These are phyloP conservation scores for Clinocottus analis DNA, from an alignment of 2,113 vertebrate species.

Conservation along the genomic window DNA sequence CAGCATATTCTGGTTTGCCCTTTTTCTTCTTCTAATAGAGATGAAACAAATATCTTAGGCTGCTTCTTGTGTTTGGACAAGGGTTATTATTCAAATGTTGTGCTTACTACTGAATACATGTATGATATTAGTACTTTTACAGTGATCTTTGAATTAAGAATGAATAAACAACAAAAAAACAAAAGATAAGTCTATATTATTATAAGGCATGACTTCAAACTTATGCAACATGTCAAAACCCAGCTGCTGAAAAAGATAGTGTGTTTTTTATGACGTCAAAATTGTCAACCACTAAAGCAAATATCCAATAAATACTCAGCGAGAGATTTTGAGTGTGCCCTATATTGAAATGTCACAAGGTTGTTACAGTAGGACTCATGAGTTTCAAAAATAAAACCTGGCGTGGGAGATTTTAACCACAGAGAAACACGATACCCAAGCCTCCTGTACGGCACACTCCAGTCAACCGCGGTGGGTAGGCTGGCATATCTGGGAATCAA, in stretches of 20 bases:
- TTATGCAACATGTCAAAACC: neutral
- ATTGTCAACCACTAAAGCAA: conserved; percentile 19
- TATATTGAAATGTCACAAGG: conserved; percentile 68
- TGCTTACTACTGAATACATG: neutral
- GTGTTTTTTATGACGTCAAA: conserved; percentile 9
- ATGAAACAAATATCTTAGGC: neutral
- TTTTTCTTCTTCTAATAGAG: neutral
- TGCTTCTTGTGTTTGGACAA: neutral
- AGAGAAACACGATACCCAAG: conserved; percentile 59
- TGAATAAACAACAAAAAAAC: neutral
- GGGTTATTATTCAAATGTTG: neutral
- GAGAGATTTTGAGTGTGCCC: neutral
- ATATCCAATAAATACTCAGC: conserved; percentile 39
- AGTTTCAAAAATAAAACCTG: conserved; percentile 73
- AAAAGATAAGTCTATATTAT: neutral
- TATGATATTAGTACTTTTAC: neutral
- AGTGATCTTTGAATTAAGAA: neutral
- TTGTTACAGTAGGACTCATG: conserved; percentile 34
- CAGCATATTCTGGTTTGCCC: neutral
- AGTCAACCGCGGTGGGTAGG: conserved; percentile 53
- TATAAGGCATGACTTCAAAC: neutral
- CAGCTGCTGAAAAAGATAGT: neutral
- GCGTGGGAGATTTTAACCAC: conserved; percentile 50
- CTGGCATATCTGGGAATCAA: conserved; percentile 72
- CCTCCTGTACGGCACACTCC: conserved; percentile 67